These are phyloP conservation scores for Seriola rivoliana DNA, from an alignment of 2,113 vertebrate species.

Conservation along the genomic window DNA sequence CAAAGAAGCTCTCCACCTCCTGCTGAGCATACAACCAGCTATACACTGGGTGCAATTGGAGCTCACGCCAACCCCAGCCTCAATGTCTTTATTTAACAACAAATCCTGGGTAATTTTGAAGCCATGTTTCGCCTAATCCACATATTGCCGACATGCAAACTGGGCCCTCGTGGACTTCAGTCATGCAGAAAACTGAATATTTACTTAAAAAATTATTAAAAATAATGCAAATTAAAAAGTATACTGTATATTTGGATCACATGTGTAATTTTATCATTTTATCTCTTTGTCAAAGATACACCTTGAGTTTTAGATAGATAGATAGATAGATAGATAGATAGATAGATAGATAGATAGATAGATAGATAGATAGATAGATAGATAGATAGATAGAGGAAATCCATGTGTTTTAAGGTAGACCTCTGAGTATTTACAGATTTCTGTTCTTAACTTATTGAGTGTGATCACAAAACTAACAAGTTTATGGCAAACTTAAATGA, in stretches of 20 bases:
- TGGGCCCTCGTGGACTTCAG: background rate
- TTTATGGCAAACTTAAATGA: background rate
- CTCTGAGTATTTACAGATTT: background rate
- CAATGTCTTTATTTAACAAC: conserved; percentile 6
- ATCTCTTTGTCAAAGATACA: too few species aligned
- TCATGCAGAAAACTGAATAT: background rate
- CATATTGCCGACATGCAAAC: background rate
- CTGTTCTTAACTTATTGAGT: background rate
- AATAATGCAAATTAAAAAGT: background rate
- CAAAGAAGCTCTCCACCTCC: conserved; percentile 66
- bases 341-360: too few species aligned
- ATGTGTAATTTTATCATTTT: too few species aligned
- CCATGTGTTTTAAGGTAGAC: background rate
- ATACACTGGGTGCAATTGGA: conserved; percentile 39
- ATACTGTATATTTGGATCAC: background rate
- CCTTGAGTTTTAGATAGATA: too few species aligned
- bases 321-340: too few species aligned
- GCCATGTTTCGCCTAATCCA: background rate
- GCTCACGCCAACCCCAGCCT: background rate
- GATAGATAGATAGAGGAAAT: too few species aligned
- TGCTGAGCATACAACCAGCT: conserved; percentile 36
- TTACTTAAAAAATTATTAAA: too few species aligned
- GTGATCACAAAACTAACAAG: background rate
- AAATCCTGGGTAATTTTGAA: background rate
- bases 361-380: too few species aligned